Base-by-base conservation (phyloP, 2,888 invertebrate species). In the Cataglyphis albicans region DNA sequence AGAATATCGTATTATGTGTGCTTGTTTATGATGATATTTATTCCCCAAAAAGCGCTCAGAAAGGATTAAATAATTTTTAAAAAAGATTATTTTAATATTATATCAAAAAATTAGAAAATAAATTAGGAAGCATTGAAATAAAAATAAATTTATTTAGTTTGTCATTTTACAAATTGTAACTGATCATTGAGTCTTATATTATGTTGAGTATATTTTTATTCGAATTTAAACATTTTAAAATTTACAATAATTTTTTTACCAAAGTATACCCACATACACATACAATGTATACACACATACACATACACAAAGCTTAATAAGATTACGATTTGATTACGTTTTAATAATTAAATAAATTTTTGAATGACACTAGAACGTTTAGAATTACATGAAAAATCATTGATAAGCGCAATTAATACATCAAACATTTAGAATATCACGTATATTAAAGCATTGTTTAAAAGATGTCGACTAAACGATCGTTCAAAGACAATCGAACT, bases 321-420 rank as follows among this genome's bases (percentile, higher is more conserved):
- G 18, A 35, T 4, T 29, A 29, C 25, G 1, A 35, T 63, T 55
- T 25, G 21, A 35, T 64, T 75, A 18, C 7, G 5, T 38, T 64
- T 64, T 75, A 52, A 35, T 52, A 64, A 64, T 38, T 32, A 48
- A 3, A 9, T 15, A 10, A 35, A n/a, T 64, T 63, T 63, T 48
- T 12, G 18, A 61, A 73, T 29, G 2, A 21, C 3, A 0, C 18
- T 48, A 25, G 10, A 64, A 18, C 38, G 18, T 38, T 35, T 25
- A 21, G 63, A 21, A n/a, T 57, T 57, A 5, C 9, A 32, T n/a
- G 32, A 63, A n/a, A 32, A 35, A n/a, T 63, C 9, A 61, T 9
- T 18, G 3, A 4, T 63, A 35, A 35, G 7, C 18, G 18, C 2
- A 61, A 32, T 35, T 10, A 63, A 3, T 32, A 12, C 4, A n/a